Conservation (phyloP, 2,113 vertebrate genomes). For the Corythoichthys haematopterus region DNA sequence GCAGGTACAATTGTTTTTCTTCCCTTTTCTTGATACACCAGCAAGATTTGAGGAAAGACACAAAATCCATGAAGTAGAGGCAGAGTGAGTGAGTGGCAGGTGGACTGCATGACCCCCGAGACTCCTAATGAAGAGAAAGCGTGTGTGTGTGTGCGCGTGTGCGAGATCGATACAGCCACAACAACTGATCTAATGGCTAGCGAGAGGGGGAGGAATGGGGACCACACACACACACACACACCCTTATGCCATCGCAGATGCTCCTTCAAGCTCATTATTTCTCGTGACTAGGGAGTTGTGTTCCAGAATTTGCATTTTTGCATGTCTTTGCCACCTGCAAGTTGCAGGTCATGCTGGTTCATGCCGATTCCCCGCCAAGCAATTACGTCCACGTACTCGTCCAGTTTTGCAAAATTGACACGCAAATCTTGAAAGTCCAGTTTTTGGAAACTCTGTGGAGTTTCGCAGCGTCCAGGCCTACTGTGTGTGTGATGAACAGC, state of each 20-base stretch:
- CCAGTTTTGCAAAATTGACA: not conserved
- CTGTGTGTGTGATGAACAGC: no score
- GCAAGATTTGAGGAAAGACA: constrained; percentile 26
- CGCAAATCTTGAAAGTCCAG: not conserved
- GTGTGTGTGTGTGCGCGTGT: constrained; percentile 37
- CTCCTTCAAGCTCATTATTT: constrained; percentile 61
- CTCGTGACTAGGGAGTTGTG: not conserved
- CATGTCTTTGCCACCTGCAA: not conserved
- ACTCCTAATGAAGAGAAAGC: constrained; percentile 63
- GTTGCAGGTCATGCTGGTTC: not conserved
- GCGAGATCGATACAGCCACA: constrained; percentile 65
- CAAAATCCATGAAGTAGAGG: constrained; percentile 31
- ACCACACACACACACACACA: constrained; percentile 22
- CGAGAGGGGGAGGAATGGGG: constrained; percentile 26
- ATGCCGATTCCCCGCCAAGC: not conserved
- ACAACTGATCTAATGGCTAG: constrained; percentile 54
- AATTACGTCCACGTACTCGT: not conserved
- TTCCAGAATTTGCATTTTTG: not conserved
- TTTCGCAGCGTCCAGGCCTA: not conserved
- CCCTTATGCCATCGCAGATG: constrained; percentile 50
- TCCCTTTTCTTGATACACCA: constrained; percentile 8
- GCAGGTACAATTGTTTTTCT: constrained; percentile 12
- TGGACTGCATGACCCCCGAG: constrained; percentile 50
- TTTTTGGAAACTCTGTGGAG: not conserved
- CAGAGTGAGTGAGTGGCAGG: constrained; percentile 57